These are phyloP conservation scores for Oophaga pumilio DNA, from an alignment of 2,113 vertebrate genomes.

Conservation along the genomic window DNA sequence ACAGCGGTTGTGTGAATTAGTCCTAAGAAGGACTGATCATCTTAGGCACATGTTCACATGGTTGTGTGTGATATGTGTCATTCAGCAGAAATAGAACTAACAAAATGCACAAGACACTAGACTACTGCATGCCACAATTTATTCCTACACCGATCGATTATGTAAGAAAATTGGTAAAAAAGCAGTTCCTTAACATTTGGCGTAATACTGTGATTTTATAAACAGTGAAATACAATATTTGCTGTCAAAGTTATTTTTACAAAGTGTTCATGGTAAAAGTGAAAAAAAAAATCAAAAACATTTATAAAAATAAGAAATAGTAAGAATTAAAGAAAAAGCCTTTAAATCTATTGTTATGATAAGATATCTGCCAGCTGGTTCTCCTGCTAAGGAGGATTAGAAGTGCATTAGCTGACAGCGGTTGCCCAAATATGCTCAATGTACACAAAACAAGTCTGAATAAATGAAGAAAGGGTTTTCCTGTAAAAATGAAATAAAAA, in stretches of 20 bases:
- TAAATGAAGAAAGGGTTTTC: conserved; percentile 5
- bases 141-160: too few relatives aligned
- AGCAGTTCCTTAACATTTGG: too few relatives aligned
- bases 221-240: neutral
- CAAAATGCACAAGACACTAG: too few relatives aligned
- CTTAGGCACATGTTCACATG: too few relatives aligned
- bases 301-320: conserved; percentile 59
- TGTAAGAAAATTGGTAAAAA: too few relatives aligned
- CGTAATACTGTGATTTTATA: neutral
- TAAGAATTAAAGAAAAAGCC: conserved; percentile 52
- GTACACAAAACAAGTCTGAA: conserved; percentile 58
- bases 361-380: conserved; percentile 59
- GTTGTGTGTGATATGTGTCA: too few relatives aligned
- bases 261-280: neutral
- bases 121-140: too few relatives aligned
- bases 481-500: neutral
- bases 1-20: too few relatives aligned
- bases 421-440: conserved; percentile 60
- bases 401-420: conserved; percentile 62
- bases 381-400: conserved; percentile 64
- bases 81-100: too few relatives aligned
- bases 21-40: too few relatives aligned
- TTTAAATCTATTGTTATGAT: conserved; percentile 55
- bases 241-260: neutral
- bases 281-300: neutral